phyloP scores from a whole-genome alignment of 2,797 vertebrate species.

The Iguana delicatissima region DNA sequence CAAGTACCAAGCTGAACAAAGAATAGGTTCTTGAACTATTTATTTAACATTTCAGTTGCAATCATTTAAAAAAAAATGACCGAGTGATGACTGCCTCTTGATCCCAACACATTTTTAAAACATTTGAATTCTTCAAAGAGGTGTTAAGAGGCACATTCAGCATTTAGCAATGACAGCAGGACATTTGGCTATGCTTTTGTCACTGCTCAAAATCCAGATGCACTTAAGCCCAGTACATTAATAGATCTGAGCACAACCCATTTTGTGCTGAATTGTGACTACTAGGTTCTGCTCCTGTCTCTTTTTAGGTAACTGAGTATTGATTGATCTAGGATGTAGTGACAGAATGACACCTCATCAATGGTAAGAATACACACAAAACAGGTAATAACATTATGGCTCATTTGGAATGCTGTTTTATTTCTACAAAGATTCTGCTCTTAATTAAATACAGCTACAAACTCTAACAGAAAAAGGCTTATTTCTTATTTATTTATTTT shows the following conservation, averaged over 20 bases:
- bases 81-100: neutral
- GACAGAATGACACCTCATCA: neutral
- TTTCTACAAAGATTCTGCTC: conserved; percentile 23
- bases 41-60: conserved; percentile 38
- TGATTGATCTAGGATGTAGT: conserved; percentile 37
- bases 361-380: neutral
- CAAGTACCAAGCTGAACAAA: no score
- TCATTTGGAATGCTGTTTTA: neutral
- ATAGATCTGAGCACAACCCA: neutral
- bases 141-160: neutral
- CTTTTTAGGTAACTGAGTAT: neutral
- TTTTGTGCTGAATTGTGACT: neutral
- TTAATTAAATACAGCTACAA: conserved; percentile 54
- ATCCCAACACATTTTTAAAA: neutral
- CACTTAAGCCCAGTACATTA: neutral
- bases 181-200: neutral
- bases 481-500: neutral
- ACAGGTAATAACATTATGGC: conserved; percentile 10
- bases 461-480: conserved; percentile 10
- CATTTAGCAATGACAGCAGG: neutral
- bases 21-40: neutral
- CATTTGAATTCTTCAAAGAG: conserved; percentile 9
- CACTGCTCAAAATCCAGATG: neutral
- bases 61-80: conserved; percentile 19
- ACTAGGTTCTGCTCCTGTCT: neutral